These are phyloP conservation scores for Eumacrocentrus americanus DNA, from an alignment of 2,888 invertebrate genomes.

Conservation along the genomic window DNA sequence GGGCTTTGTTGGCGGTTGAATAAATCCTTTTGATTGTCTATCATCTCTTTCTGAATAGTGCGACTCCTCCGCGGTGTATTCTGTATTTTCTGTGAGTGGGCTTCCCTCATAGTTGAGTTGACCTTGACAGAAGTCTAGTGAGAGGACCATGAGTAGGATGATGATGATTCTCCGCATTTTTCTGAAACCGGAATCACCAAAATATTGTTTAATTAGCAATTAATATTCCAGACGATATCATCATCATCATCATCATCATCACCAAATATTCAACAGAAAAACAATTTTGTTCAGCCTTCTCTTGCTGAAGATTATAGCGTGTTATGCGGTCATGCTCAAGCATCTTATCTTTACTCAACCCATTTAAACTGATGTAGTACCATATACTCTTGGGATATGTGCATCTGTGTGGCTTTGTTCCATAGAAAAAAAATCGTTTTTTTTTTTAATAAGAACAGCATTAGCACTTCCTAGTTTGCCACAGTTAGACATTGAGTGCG, in stretches of 20 bases:
- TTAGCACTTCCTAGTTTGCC: neutral
- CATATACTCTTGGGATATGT: neutral
- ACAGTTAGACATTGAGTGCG: conserved; percentile 5
- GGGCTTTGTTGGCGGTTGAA: conserved; percentile 2
- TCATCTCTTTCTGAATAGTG: conserved; percentile 40
- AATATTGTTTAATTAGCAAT: neutral
- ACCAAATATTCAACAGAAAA: neutral
- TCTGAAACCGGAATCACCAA: conserved; percentile 36
- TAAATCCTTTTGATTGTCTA: conserved; percentile 3
- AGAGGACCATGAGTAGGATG: conserved; percentile 28
- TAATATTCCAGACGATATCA: neutral
- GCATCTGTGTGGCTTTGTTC: neutral
- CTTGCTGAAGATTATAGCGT: no score
- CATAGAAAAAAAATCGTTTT: conserved; percentile 1
- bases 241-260: no score
- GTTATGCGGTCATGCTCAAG: neutral
- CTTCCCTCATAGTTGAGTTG: conserved; percentile 56
- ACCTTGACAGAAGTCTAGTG: conserved; percentile 26
- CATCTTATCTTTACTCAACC: conserved; percentile 1
- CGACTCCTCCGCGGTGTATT: conserved; percentile 54
- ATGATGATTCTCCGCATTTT: conserved; percentile 31
- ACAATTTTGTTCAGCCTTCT: neutral
- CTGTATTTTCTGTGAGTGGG: conserved; percentile 54
- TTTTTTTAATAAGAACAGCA: neutral
- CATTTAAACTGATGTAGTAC: conserved; percentile 1